Conservation (phyloP, 1,140 invertebrate genomes). For the Caenorhabditis remanei region DNA sequence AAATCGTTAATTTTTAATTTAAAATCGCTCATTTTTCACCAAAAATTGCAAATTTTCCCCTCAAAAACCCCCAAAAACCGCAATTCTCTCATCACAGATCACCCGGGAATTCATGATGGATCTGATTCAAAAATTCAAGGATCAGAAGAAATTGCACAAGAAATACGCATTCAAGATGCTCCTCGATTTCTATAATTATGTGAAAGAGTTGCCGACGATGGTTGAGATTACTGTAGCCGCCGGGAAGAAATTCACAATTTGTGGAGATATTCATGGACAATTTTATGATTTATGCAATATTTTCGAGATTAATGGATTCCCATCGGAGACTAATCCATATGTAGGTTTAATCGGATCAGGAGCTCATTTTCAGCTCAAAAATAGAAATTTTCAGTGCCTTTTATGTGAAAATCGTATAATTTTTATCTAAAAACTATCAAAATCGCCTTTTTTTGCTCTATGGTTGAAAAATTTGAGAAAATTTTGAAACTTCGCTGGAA, state of each 20-base stretch:
- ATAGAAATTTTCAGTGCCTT: not conserved
- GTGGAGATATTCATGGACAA: slow-evolving; percentile 99
- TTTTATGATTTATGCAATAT: slow-evolving; percentile 98
- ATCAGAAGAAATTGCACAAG: slow-evolving; percentile 91
- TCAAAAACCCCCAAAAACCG: not conserved
- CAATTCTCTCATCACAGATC: slow-evolving; percentile 83
- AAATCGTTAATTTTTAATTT: not conserved
- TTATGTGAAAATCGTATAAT: not conserved
- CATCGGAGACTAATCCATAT: slow-evolving; percentile 94
- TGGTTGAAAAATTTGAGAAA: too few relatives aligned
- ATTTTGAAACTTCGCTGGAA: too few relatives aligned
- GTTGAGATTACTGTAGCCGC: slow-evolving; percentile 84
- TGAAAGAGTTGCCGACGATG: slow-evolving; percentile 88
- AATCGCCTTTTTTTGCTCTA: too few relatives aligned
- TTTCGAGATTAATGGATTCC: slow-evolving; percentile 94
- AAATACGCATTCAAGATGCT: slow-evolving; percentile 99
- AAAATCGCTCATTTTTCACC: too few relatives aligned
- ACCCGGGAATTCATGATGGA: slow-evolving; percentile 82
- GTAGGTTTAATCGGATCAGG: slow-evolving; percentile 80
- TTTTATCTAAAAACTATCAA: too few relatives aligned
- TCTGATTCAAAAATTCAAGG: slow-evolving; percentile 90
- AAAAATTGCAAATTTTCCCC: not conserved
- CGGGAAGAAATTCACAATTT: slow-evolving; percentile 93
- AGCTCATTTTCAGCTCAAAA: not conserved
- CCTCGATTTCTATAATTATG: slow-evolving; percentile 88